phyloP scores from a whole-genome alignment of 2,113 vertebrate species.

The Drymodes brunneopygia region DNA sequence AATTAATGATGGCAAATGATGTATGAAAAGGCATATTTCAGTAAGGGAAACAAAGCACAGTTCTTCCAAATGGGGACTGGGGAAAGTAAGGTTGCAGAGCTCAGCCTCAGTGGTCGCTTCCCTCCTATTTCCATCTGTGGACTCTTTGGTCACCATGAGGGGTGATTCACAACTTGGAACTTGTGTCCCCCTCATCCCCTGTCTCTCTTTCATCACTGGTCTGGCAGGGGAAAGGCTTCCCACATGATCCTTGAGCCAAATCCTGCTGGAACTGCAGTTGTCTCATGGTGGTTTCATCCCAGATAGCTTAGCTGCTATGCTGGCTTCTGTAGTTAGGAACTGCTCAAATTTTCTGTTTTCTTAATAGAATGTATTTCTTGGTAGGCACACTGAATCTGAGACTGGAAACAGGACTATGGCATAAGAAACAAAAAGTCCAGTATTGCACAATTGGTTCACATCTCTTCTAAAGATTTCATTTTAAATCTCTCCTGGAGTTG shows the following conservation, averaged over 20 bases:
- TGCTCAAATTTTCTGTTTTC: neutral
- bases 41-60: neutral
- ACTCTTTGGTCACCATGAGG: neutral
- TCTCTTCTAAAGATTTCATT: neutral
- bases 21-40: neutral
- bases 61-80: neutral
- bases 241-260: neutral
- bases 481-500: neutral
- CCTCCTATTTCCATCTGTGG: rapidly evolving
- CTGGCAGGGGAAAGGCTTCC: neutral
- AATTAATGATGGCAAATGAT: neutral
- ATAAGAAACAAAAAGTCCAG: neutral
- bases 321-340: neutral
- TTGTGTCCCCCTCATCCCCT: neutral
- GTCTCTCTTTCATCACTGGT: neutral
- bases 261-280: neutral
- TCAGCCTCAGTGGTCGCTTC: neutral
- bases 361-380: neutral
- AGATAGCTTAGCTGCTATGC: neutral
- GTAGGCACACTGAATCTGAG: neutral
- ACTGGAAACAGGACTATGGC: neutral
- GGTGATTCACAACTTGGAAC: conserved; percentile 17
- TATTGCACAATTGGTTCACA: neutral
- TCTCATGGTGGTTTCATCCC: neutral
- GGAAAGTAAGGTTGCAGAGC: neutral